phyloP scores from a whole-genome alignment of 2,113 vertebrate species.

The Crotalus helleri region DNA sequence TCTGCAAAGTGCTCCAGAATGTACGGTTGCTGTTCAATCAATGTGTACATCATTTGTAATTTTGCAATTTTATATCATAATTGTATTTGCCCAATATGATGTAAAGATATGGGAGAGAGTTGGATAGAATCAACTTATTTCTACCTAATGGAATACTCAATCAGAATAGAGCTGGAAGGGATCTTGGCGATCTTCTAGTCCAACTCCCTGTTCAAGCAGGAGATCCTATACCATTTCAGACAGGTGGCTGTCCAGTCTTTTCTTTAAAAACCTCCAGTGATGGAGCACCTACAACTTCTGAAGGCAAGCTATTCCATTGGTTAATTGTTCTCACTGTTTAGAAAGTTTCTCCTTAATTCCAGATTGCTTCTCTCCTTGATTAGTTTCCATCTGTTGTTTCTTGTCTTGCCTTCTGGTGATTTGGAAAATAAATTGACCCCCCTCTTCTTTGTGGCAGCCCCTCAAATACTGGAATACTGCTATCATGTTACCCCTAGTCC shows the following conservation, averaged over 20 bases:
- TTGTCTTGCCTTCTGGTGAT: too few species aligned
- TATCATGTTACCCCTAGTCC: neutral
- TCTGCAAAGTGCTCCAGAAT: neutral
- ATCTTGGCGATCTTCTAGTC: neutral
- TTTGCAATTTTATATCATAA: neutral
- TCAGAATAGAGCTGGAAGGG: neutral
- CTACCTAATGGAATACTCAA: neutral
- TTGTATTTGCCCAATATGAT: neutral
- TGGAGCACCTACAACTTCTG: too few species aligned
- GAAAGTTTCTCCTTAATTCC: neutral
- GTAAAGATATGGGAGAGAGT: neutral
- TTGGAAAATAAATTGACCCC: too few species aligned
- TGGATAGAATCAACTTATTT: neutral
- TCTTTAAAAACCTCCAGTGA: neutral
- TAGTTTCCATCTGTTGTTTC: neutral
- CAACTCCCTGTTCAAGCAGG: neutral
- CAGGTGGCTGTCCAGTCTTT: neutral
- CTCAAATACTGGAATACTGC: neutral
- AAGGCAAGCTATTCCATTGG: neutral
- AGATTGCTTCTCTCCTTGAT: neutral
- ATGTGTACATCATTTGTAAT: neutral
- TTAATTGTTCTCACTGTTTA: neutral
- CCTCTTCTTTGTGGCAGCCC: neutral
- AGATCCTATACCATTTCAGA: neutral
- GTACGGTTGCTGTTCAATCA: neutral